phyloP scores from a whole-genome alignment of 2,797 vertebrate species.

The Pantherophis vulpinus region DNA sequence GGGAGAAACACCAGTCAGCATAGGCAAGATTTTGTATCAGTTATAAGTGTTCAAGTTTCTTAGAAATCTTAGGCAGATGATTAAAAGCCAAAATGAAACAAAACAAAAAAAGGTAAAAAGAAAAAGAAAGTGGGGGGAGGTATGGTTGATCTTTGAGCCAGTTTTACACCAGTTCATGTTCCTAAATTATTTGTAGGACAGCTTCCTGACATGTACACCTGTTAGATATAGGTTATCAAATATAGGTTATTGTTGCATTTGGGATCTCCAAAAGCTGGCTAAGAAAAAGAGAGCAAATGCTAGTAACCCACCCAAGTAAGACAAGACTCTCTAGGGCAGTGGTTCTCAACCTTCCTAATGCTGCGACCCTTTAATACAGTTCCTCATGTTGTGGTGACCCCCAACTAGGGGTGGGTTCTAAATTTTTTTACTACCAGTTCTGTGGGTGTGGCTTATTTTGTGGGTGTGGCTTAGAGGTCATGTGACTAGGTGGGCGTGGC shows the following conservation, averaged over 20 bases:
- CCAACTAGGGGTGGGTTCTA: no score
- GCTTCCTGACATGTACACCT: background rate
- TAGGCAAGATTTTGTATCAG: background rate
- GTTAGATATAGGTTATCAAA: background rate
- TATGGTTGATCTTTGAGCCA: background rate
- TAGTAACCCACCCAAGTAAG: background rate
- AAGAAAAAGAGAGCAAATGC: background rate
- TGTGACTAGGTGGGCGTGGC: no score
- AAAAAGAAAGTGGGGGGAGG: background rate
- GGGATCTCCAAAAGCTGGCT: background rate
- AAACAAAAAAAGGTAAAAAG: background rate
- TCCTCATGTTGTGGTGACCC: no score
- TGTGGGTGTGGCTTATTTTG: no score
- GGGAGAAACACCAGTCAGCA: conserved; percentile 9
- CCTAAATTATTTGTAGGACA: background rate
- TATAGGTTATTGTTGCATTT: background rate
- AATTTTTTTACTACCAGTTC: no score
- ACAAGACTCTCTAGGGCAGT: background rate
- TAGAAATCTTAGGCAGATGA: background rate
- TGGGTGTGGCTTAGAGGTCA: no score
- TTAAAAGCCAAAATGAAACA: background rate
- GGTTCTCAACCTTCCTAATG: no score
- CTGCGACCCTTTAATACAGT: no score
- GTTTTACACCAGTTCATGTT: background rate
- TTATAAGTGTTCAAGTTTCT: background rate